Evolutionary conservation across 2,113 vertebrate genomes (phyloP), one percentile per base, ranked within the genome.

Genomic region (Centropus unirufus): DNA sequence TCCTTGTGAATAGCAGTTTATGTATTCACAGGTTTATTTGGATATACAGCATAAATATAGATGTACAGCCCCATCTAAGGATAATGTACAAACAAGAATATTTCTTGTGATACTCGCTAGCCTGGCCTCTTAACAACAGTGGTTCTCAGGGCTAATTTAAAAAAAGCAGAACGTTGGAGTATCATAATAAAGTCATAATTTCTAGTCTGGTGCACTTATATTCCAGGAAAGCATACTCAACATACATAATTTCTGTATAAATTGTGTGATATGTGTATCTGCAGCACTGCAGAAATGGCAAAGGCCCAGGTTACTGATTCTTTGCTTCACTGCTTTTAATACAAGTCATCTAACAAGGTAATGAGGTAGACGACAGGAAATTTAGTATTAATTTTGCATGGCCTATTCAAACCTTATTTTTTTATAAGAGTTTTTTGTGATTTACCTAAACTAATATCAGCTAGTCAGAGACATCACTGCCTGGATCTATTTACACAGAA

Each of bases 381-480:
- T 82, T 94, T 97, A 95, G 95, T 97, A 96, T 97, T 97, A 97
- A 97, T 97, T 97, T 97, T 96, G 61, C 75, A 83, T 91, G 67
- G 23, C 36, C 70, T 82, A 85, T 87, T 96, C 90, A 95, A 95
- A 94, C 7, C 8, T 94, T 92, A 93, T 82, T 44, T 54, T 63
- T 78, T 64, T 46, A 15, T 32, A 89, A 40, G 44, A 44, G 32
- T 12, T 82, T 93, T 91, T 80, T 92, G 44, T 77, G 24, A 54
- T 94, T 96, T 93, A 72, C 64, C 70, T 96, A 89, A 95, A 86
- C 44, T 87, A 95, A 95, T 95, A 83, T 42, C 12, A 83, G n/a
- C n/a, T 67, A 70, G 42, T 93, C 46, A 59, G 34, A 95, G 32
- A 66, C 40, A 90, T 66, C 64, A 44, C 23, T 91, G 58, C 93